phyloP scores from a whole-genome alignment of 1,140 invertebrate genomes.

The Drosophila nasuta region DNA sequence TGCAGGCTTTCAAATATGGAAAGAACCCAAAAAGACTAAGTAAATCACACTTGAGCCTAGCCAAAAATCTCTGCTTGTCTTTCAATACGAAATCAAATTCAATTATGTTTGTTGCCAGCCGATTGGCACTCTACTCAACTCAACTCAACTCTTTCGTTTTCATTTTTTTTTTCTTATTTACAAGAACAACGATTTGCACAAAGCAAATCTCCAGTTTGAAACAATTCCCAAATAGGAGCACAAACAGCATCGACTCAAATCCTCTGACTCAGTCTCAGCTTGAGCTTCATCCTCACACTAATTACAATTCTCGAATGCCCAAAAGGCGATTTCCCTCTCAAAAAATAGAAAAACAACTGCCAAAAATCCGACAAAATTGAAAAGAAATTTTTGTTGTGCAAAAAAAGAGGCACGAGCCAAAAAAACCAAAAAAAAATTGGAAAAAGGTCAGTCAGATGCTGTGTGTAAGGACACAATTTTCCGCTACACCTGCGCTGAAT shows the following conservation, averaged over 20 bases:
- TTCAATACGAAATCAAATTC: conserved; percentile 42
- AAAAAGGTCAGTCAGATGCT: conserved; percentile 40
- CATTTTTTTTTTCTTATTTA: conserved; percentile 37
- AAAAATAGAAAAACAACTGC: not conserved
- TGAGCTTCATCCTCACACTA: conserved; percentile 41
- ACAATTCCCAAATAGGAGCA: conserved; percentile 34
- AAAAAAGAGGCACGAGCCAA: conserved; percentile 12
- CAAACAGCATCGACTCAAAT: conserved; percentile 39
- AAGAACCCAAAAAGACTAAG: not conserved
- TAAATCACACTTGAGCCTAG: conserved; percentile 18
- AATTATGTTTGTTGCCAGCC: conserved; percentile 43
- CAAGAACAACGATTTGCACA: conserved; percentile 32
- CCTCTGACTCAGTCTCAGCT: conserved; percentile 18
- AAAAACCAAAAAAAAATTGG: not conserved
- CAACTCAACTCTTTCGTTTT: not conserved
- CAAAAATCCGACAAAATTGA: conserved; percentile 43
- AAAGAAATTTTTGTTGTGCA: conserved; percentile 30
- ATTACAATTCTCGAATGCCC: conserved; percentile 55
- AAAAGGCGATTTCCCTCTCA: conserved; percentile 4
- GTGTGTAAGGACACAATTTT: conserved; percentile 49
- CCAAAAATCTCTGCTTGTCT: conserved; percentile 13
- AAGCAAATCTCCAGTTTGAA: conserved; percentile 31
- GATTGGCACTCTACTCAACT: conserved; percentile 32
- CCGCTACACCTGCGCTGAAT: conserved; percentile 53
- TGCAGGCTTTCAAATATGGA: too few species aligned